Percentiles rank a stretch among this genome's conserved stretches.
Conservation (phyloP, 2,888 invertebrate genomes). For the Drosophila niveifrons region DNA sequence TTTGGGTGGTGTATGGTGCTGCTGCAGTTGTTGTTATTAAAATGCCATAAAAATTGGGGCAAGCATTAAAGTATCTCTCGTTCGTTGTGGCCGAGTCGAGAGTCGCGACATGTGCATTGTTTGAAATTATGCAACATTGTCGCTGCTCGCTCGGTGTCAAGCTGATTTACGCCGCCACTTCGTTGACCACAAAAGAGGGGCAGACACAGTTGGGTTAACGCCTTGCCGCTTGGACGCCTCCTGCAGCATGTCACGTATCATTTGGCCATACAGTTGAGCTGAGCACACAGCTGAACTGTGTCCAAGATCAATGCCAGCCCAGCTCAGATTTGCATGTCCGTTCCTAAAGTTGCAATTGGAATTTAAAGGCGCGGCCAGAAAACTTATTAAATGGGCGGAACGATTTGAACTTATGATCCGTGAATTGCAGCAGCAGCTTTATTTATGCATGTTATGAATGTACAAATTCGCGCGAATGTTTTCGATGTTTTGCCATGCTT, state of each 20-base stretch:
- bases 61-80: constrained; percentile 36
- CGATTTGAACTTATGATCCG: constrained; percentile 46
- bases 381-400: constrained; percentile 33
- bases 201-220: constrained; percentile 25
- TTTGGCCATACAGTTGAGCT: constrained; percentile 43
- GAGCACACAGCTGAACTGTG: constrained; percentile 30
- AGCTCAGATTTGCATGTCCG: constrained; percentile 45
- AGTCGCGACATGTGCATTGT: constrained; percentile 61
- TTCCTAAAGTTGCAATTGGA: constrained; percentile 54
- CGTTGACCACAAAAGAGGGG: constrained; percentile 41
- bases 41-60: constrained; percentile 76
- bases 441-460: constrained; percentile 24
- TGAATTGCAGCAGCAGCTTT: constrained; percentile 37
- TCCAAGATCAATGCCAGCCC: constrained; percentile 76
- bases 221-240: constrained; percentile 65
- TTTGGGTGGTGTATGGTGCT: constrained; percentile 29
- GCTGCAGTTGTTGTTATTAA: constrained; percentile 49
- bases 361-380: constrained; percentile 41
- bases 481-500: constrained; percentile 25
- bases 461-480: neutral
- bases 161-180: constrained; percentile 72
- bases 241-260: constrained; percentile 47
- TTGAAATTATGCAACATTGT: constrained; percentile 55
- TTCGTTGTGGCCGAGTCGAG: constrained; percentile 14
- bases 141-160: constrained; percentile 60